Percentiles rank a stretch among this genome's conserved stretches.
These are phyloP conservation scores for Tympanuchus pallidicinctus DNA, from an alignment of 2,113 vertebrate genomes.

Conservation along the genomic window DNA sequence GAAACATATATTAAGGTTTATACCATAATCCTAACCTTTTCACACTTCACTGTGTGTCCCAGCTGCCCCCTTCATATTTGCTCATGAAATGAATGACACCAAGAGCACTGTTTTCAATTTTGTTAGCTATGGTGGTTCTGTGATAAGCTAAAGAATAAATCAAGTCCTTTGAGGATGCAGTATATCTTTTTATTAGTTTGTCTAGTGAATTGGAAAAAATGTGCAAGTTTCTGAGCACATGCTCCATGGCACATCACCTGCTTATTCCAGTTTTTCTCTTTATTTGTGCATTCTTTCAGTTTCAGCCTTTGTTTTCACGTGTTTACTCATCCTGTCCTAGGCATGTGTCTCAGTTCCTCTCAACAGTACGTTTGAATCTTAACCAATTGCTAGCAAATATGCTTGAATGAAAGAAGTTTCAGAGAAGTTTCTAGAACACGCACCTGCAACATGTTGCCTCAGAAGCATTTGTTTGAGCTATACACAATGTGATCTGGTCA, in stretches of 20 bases:
- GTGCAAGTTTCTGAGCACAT: fast-evolving
- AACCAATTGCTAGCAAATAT: not conserved
- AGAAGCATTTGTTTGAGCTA: not conserved
- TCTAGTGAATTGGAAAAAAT: not conserved
- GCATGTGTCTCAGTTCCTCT: not conserved
- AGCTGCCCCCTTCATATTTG: not conserved
- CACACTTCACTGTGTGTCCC: fast-evolving
- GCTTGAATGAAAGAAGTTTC: not conserved
- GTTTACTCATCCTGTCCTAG: not conserved
- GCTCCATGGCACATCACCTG: not conserved
- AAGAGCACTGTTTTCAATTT: fast-evolving
- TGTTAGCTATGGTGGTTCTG: fast-evolving
- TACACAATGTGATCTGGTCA: not conserved
- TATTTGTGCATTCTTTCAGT: not conserved
- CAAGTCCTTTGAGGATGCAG: not conserved
- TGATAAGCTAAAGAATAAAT: not conserved
- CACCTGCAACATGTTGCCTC: fast-evolving
- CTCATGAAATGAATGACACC: not conserved
- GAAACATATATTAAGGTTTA: not conserved
- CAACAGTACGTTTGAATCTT: not conserved
- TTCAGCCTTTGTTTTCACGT: not conserved
- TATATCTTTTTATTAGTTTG: not conserved
- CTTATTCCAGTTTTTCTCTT: not conserved
- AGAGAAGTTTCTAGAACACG: not conserved
- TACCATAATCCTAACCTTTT: not conserved